Evolutionary conservation across 2,797 vertebrate genomes (phyloP), one percentile per base, ranked within the genome.

Genomic region (Fistularia tabacaria): DNA sequence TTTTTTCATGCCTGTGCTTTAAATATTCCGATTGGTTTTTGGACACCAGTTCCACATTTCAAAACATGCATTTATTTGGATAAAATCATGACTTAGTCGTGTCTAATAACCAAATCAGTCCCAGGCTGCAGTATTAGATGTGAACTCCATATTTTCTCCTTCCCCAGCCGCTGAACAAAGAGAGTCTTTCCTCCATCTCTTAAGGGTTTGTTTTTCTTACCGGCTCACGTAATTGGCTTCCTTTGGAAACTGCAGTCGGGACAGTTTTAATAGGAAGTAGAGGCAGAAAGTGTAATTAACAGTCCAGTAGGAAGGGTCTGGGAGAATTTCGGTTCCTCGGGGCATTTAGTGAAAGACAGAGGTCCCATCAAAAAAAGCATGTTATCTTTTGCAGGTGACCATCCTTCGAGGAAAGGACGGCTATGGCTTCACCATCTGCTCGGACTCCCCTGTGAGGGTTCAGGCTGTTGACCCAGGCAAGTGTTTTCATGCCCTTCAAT

Each of bases 371-470:
- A 14, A 14, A 14, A 9, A 46, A 13, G 13, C 45, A 45, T 1
- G 6, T 46, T 46, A 53, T 38, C 42, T 25, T 44, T 11, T 38
- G 54, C 86, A 95, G 96, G 93, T 98, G 70, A 94, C 92, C 1
- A 96, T 98, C 83, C 93, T 91, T 66, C 93, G 96, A 81, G 95
- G 96, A 76, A 93, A 88, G 39, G 93, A 97, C 55, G 96, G 96
- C 62, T 98, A 94, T 64, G 96, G 96, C 71, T 98, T 98, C 88
- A 98, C 96, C 46, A 98, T 98, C 91, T 97, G 94, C 91, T 98
- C 94, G 0, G 96, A 98, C 73, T 93, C 95, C 65, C 96, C 96
- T 0, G 95, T 98, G 65, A 93, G 94, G 46, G 95, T 98, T 46
- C 96, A 98, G 88, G 95, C 93, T 3, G 95, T 98, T 48, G 95